Base-by-base conservation (phyloP, 2,797 vertebrate genomes). In the Chromis chromis region DNA sequence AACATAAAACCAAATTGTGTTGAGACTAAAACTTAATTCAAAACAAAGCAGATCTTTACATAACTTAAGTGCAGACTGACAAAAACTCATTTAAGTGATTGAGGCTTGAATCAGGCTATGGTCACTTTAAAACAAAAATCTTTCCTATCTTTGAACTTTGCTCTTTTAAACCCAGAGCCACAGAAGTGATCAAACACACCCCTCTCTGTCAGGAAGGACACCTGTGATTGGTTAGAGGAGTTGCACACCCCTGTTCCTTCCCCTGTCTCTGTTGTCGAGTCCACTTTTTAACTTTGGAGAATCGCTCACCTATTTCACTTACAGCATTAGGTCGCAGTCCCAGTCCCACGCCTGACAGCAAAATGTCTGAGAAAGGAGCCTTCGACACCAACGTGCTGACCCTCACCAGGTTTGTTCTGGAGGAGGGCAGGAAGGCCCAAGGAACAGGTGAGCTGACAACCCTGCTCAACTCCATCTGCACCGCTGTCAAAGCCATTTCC, bases 361-460 rank as follows among this genome's bases (percentile, higher is more conserved):
- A 57, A 67, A 98, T 98, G 97, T 94, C 96, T 53, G 96, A 97
- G 79, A 94, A 76, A 52, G 92, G 93, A 54, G 64, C 93, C 36
- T 98, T 98, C 88, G 96, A 98, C 65, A 98, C 97, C 65, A 87
- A 98, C 62, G 96, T 98, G 70, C 89, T 89, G 88, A 98, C 97
- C 79, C 94, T 98, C 91, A 98, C 96, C 89, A 95, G 96, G 82
- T 98, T 98, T 78, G 96, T 98, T n/a, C 94, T 96, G 94, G 96
- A 98, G 83, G 95, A 98, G 82, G 96, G 97, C 74, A 93, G 95
- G 85, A 96, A 91, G 90, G 96, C 95, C 17, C 91, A 94, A 0
- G 94, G 96, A 9, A 98, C 95, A 0, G 97, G 97, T 3, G 96
- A 98, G 91, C 84, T 98, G 84, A 98, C 96, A 25, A 97, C 95